Evolutionary conservation across 1,140 invertebrate species (phyloP).

Genomic region (Hyphantria cunea): DNA sequence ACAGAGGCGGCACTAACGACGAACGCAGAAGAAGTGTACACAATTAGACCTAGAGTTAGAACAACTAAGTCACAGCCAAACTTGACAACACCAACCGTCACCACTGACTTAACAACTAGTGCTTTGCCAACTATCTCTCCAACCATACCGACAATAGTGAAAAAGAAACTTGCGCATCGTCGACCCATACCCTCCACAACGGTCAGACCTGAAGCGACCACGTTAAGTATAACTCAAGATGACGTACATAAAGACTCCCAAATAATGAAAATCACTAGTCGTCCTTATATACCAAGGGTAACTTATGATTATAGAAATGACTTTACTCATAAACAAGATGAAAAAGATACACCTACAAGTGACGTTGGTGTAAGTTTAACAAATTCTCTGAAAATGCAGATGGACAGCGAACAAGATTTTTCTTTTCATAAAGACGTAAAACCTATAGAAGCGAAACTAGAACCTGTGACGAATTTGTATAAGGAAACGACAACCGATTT

Average conservation of each 20-base stretch:
- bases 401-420: constrained; percentile 55
- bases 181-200: constrained; percentile 54
- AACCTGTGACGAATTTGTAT: constrained; percentile 31
- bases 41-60: constrained; percentile 63
- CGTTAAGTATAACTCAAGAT: constrained; percentile 46
- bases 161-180: constrained; percentile 69
- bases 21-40: constrained; percentile 60
- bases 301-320: constrained; percentile 55
- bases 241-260: constrained; percentile 68
- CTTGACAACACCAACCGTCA: constrained; percentile 67
- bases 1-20: constrained; percentile 43
- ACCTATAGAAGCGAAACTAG: constrained; percentile 63
- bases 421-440: constrained; percentile 71
- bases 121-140: constrained; percentile 74
- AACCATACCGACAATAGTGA: constrained; percentile 67
- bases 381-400: constrained; percentile 53
- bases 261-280: constrained; percentile 78
- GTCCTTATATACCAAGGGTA: constrained; percentile 52
- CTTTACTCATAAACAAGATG: constrained; percentile 79
- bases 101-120: constrained; percentile 76
- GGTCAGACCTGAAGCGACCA: constrained; percentile 64
- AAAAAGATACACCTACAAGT: constrained; percentile 80
- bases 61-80: constrained; percentile 56
- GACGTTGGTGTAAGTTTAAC: constrained; percentile 68
- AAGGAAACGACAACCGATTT: constrained; percentile 57